phyloP scores from a whole-genome alignment of 2,113 vertebrate species.

The Aviceda subcristata region DNA sequence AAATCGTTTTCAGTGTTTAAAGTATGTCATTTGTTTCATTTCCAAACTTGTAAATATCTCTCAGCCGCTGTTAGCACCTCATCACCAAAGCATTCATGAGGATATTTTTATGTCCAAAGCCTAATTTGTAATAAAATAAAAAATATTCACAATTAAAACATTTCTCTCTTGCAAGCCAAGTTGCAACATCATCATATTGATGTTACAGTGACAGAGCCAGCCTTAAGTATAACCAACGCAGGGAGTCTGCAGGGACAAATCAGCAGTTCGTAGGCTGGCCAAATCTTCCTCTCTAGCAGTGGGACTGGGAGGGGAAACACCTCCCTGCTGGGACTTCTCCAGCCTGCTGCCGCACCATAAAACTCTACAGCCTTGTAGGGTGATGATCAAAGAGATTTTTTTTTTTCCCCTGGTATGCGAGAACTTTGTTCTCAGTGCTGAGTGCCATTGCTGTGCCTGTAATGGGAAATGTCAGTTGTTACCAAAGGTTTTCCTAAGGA shows the following conservation, averaged over 20 bases:
- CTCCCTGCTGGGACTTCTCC: neutral
- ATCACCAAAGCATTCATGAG: slow-evolving; percentile 37
- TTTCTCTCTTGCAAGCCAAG: slow-evolving; percentile 46
- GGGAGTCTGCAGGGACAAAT: neutral
- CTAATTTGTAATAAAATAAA: slow-evolving; percentile 51
- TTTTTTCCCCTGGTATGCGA: neutral
- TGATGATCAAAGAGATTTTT: neutral
- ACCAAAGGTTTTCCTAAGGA: slow-evolving; percentile 39
- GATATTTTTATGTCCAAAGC: slow-evolving; percentile 66
- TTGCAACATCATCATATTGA: slow-evolving; percentile 38
- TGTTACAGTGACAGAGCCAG: neutral
- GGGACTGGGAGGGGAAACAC: neutral
- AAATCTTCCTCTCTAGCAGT: neutral
- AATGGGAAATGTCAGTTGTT: neutral
- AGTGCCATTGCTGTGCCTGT: neutral
- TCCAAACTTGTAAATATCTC: slow-evolving; percentile 42
- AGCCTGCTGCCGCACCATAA: neutral
- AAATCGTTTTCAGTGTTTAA: slow-evolving; percentile 1
- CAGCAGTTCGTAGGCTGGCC: neutral
- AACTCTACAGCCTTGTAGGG: neutral
- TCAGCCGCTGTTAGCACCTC: neutral
- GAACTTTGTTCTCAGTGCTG: neutral
- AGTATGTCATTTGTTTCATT: slow-evolving; percentile 26
- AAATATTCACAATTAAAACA: slow-evolving; percentile 38
- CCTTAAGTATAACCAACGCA: neutral